Conservation (phyloP, 1,140 invertebrate species). For the Onthophagus taurus region DNA sequence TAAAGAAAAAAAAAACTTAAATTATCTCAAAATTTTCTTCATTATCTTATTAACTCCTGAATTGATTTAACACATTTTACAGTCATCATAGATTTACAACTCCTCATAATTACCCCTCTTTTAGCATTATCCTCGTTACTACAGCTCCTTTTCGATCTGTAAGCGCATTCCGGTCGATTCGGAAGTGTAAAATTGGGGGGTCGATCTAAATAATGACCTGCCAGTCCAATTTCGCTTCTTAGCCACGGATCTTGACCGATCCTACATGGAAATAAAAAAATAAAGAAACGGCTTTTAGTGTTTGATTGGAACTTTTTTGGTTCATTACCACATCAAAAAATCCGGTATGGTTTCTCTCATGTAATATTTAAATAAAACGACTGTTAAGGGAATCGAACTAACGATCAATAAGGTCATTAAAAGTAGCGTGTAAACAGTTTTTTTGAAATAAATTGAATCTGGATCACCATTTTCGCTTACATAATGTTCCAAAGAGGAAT, state of each 20-base stretch:
- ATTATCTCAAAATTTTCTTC: not conserved
- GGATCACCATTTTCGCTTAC: not conserved
- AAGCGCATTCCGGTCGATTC: slow-evolving; percentile 19
- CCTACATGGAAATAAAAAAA: slow-evolving; percentile 16
- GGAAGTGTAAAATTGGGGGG: slow-evolving; percentile 21
- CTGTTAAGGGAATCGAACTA: slow-evolving; percentile 13
- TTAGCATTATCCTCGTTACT: slow-evolving; percentile 25
- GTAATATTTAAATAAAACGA: slow-evolving; percentile 15
- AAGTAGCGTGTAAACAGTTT: not conserved
- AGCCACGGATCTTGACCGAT: slow-evolving; percentile 31
- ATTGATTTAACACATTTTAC: slow-evolving; percentile 19
- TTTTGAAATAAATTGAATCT: not conserved
- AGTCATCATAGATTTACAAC: slow-evolving; percentile 23
- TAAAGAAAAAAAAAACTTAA: no score
- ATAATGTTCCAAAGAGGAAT: not conserved
- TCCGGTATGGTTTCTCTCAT: slow-evolving; percentile 26
- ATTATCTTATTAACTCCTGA: slow-evolving; percentile 11
- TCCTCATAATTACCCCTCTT: slow-evolving; percentile 11
- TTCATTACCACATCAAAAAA: slow-evolving; percentile 34
- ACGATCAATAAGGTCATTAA: slow-evolving; percentile 12
- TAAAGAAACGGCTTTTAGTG: not conserved
- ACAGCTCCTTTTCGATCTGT: slow-evolving; percentile 25
- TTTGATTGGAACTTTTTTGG: not conserved
- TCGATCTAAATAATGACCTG: slow-evolving; percentile 30
- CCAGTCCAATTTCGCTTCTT: slow-evolving; percentile 29